phyloP scores from a whole-genome alignment of 1,140 invertebrate species.

The Zaprionus lachaisei region DNA sequence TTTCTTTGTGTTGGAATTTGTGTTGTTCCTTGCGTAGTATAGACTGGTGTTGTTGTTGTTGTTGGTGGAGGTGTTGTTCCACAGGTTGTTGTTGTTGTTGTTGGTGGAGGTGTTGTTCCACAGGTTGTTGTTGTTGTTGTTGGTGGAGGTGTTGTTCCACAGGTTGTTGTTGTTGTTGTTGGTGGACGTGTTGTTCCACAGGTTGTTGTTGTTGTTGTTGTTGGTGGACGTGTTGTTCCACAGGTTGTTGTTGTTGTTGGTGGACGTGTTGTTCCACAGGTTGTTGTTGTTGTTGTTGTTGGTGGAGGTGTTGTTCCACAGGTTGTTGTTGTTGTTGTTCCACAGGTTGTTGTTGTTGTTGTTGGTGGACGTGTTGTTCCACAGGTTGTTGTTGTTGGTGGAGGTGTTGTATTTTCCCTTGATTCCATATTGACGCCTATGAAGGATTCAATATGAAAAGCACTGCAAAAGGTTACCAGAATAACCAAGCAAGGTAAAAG shows the following conservation, averaged over 20 bases:
- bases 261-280: not conserved
- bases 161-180: not conserved
- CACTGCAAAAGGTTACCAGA: not conserved
- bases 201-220: constrained; percentile 16
- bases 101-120: not conserved
- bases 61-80: not conserved
- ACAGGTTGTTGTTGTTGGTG: not conserved
- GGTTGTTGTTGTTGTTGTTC: constrained; percentile 2
- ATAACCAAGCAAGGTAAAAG: constrained; percentile 18
- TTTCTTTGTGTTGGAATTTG: not conserved
- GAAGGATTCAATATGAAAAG: not conserved
- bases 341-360: not conserved
- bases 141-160: not conserved
- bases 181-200: not conserved
- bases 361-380: not conserved
- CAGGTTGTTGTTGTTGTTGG: constrained; percentile 1
- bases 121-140: not conserved
- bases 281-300: constrained; percentile 14
- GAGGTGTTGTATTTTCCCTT: constrained; percentile 36
- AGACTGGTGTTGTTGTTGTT: not conserved
- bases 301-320: not conserved
- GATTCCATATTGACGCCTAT: constrained; percentile 1
- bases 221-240: not conserved
- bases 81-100: not conserved
- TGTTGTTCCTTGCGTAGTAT: not conserved